Conservation (phyloP, 2,888 invertebrate genomes). For the Cosmia pyralina region DNA sequence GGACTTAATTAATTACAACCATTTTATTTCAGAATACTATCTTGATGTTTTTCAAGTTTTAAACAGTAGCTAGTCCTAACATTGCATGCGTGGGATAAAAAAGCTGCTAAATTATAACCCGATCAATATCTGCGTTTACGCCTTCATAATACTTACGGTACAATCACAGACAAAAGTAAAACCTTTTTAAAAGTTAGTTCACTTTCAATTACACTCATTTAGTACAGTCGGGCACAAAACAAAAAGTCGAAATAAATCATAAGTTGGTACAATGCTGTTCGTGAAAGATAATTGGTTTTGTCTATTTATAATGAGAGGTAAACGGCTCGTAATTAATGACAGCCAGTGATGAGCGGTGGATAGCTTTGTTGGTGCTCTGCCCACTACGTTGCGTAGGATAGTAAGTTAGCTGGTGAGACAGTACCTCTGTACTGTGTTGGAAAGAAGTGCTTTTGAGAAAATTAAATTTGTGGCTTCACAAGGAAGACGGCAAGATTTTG, state of each 20-base stretch:
- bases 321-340: slow-evolving; percentile 86
- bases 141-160: slow-evolving; percentile 21
- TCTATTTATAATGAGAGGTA: slow-evolving; percentile 86
- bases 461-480: background rate
- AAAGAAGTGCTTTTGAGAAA: slow-evolving; percentile 15
- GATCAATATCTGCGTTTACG: slow-evolving; percentile 13
- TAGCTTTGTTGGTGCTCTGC: slow-evolving; percentile 79
- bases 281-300: slow-evolving; percentile 83
- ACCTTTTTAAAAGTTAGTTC: slow-evolving; percentile 67
- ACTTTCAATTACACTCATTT: slow-evolving; percentile 73
- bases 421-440: slow-evolving; percentile 52
- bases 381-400: slow-evolving; percentile 82
- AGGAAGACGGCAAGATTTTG: background rate
- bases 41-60: background rate
- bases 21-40: background rate
- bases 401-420: slow-evolving; percentile 48
- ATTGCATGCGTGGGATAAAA: background rate
- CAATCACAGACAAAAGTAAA: slow-evolving; percentile 61
- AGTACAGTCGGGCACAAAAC: slow-evolving; percentile 71
- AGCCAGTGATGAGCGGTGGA: slow-evolving; percentile 72
- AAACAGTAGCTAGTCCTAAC: background rate
- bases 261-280: slow-evolving; percentile 70
- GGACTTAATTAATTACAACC: background rate
- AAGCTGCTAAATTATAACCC: background rate
- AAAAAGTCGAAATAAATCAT: slow-evolving; percentile 81